Conservation (phyloP, 2,888 invertebrate genomes). For the Polydesmus complanatus region DNA sequence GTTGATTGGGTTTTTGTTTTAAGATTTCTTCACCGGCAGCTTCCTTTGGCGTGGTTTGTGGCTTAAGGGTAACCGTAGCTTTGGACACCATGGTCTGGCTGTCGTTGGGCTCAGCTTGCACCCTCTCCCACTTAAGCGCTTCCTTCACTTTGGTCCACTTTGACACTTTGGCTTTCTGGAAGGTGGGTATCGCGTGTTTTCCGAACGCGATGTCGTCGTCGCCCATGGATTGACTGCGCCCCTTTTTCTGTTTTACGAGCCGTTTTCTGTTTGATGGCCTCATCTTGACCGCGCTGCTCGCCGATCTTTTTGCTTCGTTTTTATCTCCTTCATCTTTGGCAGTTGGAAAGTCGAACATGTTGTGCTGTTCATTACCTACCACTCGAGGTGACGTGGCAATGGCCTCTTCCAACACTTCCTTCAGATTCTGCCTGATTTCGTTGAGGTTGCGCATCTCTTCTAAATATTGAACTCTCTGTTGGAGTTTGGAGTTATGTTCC, state of each 20-base stretch:
- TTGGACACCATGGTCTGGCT: constrained; percentile 1
- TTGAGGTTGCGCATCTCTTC: constrained; percentile 49
- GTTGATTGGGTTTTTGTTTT: not conserved
- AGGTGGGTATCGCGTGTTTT: constrained; percentile 1
- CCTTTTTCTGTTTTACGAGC: constrained; percentile 31
- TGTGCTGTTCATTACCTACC: constrained; percentile 18
- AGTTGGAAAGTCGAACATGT: constrained; percentile 20
- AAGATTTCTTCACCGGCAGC: not conserved
- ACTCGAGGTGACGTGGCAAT: constrained; percentile 31
- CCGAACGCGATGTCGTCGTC: constrained; percentile 39
- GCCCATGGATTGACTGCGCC: constrained; percentile 53
- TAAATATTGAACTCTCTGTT: constrained; percentile 53
- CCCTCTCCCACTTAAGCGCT: constrained; percentile 73
- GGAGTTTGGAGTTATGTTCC: constrained; percentile 54
- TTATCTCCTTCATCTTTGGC: constrained; percentile 37
- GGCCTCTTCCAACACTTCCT: constrained; percentile 33
- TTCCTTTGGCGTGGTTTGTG: not conserved
- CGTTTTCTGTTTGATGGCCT: constrained; percentile 17
- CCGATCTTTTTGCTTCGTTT: constrained; percentile 5
- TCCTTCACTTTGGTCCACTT: constrained; percentile 84
- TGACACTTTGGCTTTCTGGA: constrained; percentile 46
- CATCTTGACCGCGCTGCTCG: constrained; percentile 15
- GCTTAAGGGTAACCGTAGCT: not conserved
- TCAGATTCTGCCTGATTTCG: constrained; percentile 41
- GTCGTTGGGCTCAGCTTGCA: constrained; percentile 37